Base-by-base conservation (phyloP, 2,113 vertebrate species). In the Ursus arctos region DNA sequence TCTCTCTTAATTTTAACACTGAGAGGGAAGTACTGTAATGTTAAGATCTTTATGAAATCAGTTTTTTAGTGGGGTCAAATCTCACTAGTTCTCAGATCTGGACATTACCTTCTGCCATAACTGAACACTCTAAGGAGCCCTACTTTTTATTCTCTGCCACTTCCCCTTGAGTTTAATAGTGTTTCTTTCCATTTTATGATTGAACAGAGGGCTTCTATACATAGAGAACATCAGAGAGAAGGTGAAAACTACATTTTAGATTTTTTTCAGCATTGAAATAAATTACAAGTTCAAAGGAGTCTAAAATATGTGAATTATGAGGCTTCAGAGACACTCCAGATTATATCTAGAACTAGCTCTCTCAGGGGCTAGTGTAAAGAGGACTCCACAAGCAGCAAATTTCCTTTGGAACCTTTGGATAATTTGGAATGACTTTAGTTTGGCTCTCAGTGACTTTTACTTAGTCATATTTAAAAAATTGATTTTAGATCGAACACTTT, bases 21-120 rank as follows among this genome's bases (percentile, higher is more conserved):
- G 67, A 93, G 18, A 92, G 6, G 22, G 40, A 82, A 95, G 12
- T 8, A 86, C 18, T 82, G 1, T 51, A n/a, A 77, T 65, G 19
- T 95, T 79, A 84, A 81, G 24, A 74, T 74, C 65, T 81, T 93
- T 74, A 71, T 53, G 91, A 96, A 77, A 33, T 65, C 7, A 65
- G 5, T 69, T 69, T 86, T 92, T 67, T 47, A 16, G 67, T 65
- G 51, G 24, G 9, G 6, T 81, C 63, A 80, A 13, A 12, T 43
- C 67, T 55, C 16, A 10, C 31, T 63, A 9, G 15, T 61, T 55
- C 33, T 96, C 40, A 83, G n/a, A 36, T 65, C 26, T 90, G 59
- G 61, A 33, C 6, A 22, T 28, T 12, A 49, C 36, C 8, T 94
- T 91, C 31, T 85, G 40, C 19, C 5, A 0, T 15, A 71, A 13